These are phyloP conservation scores for Apodemus sylvaticus DNA, from an alignment of 2,113 vertebrate genomes.

Conservation along the genomic window DNA sequence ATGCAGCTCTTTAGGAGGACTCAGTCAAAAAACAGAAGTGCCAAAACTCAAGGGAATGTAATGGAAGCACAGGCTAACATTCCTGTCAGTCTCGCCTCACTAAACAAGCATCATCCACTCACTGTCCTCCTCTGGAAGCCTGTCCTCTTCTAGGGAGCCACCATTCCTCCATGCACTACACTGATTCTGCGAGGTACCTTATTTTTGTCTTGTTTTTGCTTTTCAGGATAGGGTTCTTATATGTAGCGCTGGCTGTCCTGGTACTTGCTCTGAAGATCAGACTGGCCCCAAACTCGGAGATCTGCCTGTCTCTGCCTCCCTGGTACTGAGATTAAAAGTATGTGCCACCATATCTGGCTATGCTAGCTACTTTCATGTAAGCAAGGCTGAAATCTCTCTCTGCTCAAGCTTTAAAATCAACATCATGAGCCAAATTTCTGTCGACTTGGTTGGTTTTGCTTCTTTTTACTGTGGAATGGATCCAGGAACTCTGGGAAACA, in stretches of 20 bases:
- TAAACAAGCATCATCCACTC: neutral
- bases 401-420: neutral
- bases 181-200: too few relatives aligned
- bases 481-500: neutral
- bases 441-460: slow-evolving; percentile 27
- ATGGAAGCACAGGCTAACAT: neutral
- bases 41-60: neutral
- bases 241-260: too few relatives aligned
- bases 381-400: neutral
- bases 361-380: too few relatives aligned
- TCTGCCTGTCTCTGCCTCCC: too few relatives aligned
- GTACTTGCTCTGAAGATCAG: too few relatives aligned
- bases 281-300: too few relatives aligned
- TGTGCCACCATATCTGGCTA: too few relatives aligned
- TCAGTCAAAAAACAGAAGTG: neutral
- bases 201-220: too few relatives aligned
- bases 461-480: slow-evolving; percentile 23
- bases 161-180: too few relatives aligned
- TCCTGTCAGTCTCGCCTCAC: neutral
- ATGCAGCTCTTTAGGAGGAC: neutral
- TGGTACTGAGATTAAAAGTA: too few relatives aligned
- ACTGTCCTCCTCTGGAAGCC: neutral
- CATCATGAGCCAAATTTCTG: neutral
- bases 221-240: too few relatives aligned
- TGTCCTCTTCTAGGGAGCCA: neutral